A percentile compares a stretch with the other conserved stretches of the same genome.
These are phyloP conservation scores for Sparus aurata DNA, from an alignment of 2,797 vertebrate genomes.

Conservation along the genomic window DNA sequence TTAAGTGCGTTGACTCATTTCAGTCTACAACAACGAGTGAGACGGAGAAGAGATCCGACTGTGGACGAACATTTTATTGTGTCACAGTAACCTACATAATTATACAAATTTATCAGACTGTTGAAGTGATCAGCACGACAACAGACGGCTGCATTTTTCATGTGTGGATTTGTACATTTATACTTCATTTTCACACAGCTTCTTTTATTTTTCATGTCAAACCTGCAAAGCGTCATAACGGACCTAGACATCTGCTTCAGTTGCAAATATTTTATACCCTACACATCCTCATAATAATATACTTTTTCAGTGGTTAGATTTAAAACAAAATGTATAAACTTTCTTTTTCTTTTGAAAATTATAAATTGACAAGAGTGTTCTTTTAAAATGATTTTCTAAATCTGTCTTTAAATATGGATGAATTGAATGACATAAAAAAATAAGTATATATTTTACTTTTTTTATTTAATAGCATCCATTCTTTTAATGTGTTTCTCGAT, in stretches of 20 bases:
- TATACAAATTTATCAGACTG: slow-evolving; percentile 7
- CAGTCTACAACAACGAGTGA: not conserved
- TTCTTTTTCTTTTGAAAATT: too few species aligned
- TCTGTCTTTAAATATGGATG: not conserved
- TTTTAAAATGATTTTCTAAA: not conserved
- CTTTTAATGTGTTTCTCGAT: not conserved
- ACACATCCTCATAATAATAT: too few species aligned
- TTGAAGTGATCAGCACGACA: not conserved
- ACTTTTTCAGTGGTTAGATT: not conserved
- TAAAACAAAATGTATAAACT: not conserved
- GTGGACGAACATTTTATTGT: slow-evolving; percentile 25
- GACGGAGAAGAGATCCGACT: slow-evolving; percentile 24
- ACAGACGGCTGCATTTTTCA: not conserved
- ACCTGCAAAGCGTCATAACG: too few species aligned
- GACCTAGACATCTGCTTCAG: too few species aligned
- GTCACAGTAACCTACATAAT: slow-evolving; percentile 50
- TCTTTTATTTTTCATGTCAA: not conserved
- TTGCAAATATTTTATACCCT: too few species aligned
- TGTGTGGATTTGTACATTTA: not conserved
- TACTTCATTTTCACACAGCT: too few species aligned
- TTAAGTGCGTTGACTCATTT: slow-evolving; percentile 58
- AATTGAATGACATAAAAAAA: not conserved
- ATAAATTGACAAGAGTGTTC: too few species aligned
- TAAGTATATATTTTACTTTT: not conserved
- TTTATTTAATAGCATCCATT: not conserved